Evolutionary conservation across 2,113 vertebrate genomes (phyloP).

Genomic region (Coreoperca whiteheadi): DNA sequence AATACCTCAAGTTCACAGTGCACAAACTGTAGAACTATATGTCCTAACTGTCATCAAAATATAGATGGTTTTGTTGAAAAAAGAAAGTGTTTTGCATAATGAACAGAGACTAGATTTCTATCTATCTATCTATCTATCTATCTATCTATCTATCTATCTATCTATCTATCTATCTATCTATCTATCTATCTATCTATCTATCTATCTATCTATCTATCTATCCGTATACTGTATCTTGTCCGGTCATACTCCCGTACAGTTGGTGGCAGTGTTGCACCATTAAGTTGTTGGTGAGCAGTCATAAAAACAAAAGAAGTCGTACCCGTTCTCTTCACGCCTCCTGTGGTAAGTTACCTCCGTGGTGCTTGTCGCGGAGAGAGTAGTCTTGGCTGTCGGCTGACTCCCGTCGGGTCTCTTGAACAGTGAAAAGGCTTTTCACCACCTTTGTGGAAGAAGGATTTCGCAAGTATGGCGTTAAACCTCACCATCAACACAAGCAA

Average conservation of each 20-base stretch:
- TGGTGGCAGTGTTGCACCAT: slow-evolving; percentile 5
- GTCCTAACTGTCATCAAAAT: too few relatives aligned
- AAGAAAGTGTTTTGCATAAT: too few relatives aligned
- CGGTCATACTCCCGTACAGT: not conserved
- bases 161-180: too few relatives aligned
- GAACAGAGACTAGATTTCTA: too few relatives aligned
- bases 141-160: too few relatives aligned
- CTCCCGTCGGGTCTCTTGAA: not conserved
- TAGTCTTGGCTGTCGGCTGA: not conserved
- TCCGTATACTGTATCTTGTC: too few relatives aligned
- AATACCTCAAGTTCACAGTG: too few relatives aligned
- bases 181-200: too few relatives aligned
- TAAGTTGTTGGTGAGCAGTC: not conserved
- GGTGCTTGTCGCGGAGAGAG: not conserved
- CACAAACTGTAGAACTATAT: too few relatives aligned
- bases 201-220: too few relatives aligned
- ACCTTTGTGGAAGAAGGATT: slow-evolving; percentile 25
- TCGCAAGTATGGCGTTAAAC: slow-evolving; percentile 81
- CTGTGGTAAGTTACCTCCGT: not conserved
- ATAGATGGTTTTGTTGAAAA: too few relatives aligned
- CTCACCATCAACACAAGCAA: slow-evolving; percentile 81
- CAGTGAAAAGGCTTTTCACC: slow-evolving; percentile 6
- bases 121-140: too few relatives aligned
- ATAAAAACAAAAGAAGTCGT: not conserved
- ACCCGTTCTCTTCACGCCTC: not conserved